These are phyloP conservation scores for Calliopum simillimum DNA, from an alignment of 2,888 invertebrate species.

Conservation along the genomic window DNA sequence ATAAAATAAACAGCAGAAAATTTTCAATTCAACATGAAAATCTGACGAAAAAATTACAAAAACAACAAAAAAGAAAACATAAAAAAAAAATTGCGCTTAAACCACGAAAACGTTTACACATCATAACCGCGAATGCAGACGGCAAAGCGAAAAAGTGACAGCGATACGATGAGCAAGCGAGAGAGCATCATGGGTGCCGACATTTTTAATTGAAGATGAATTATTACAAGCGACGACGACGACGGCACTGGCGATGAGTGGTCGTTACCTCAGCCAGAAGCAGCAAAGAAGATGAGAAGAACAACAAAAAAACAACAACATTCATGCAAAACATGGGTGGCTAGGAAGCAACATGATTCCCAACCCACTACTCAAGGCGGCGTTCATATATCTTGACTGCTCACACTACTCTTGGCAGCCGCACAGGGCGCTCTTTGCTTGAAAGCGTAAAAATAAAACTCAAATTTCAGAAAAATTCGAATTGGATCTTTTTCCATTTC, in stretches of 20 bases:
- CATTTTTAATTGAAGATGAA: conserved; percentile 66
- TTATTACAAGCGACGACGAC: conserved; percentile 50
- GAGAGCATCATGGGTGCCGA: conserved; percentile 56
- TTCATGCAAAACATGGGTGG: conserved; percentile 2
- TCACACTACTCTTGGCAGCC: not conserved
- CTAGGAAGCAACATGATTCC: not conserved
- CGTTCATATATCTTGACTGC: not conserved
- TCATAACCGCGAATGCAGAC: conserved; percentile 56
- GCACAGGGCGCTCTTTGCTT: not conserved
- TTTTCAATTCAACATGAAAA: conserved; percentile 44
- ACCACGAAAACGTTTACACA: conserved; percentile 65
- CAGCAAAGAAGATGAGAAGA: not conserved
- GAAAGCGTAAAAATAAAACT: conserved; percentile 7
- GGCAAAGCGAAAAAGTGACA: conserved; percentile 15
- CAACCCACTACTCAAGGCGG: conserved; percentile 5
- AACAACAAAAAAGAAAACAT: conserved; percentile 50
- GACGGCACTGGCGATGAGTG: conserved; percentile 29
- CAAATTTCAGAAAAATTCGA: conserved; percentile 13
- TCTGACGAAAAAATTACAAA: conserved; percentile 49
- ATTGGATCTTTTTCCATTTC: conserved; percentile 24
- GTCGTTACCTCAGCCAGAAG: conserved; percentile 10
- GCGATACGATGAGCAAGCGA: conserved; percentile 33
- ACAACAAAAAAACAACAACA: conserved; percentile 15
- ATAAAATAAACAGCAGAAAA: conserved; percentile 38
- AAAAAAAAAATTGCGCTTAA: conserved; percentile 51